phyloP scores from a whole-genome alignment of 2,797 vertebrate species.

The Urocyon cinereoargenteus region DNA sequence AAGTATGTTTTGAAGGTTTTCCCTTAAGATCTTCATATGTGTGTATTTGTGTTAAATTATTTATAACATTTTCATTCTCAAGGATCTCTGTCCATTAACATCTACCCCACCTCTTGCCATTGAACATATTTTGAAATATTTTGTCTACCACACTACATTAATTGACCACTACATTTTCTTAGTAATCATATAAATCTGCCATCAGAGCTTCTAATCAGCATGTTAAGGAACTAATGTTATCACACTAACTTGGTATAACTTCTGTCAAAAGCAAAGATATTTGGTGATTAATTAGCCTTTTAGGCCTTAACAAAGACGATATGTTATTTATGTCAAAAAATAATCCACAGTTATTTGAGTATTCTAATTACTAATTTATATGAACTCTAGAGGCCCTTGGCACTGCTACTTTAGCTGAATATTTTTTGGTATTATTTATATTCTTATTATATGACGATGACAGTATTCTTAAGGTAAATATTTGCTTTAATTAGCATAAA shows the following conservation, averaged over 20 bases:
- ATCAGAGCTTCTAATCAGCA: background rate
- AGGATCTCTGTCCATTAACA: conserved; percentile 8
- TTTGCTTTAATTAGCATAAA: conserved; percentile 44
- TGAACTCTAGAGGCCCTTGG: background rate
- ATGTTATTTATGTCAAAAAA: conserved; percentile 40
- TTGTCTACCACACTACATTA: conserved; percentile 44
- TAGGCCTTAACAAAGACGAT: conserved; percentile 3
- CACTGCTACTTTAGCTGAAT: conserved; percentile 33
- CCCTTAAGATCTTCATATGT: background rate
- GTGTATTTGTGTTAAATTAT: conserved; percentile 9
- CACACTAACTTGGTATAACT: conserved; percentile 29
- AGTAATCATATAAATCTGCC: conserved; percentile 11
- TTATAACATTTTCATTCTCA: background rate
- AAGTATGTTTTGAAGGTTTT: conserved; percentile 51
- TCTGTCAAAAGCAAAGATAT: conserved; percentile 39
- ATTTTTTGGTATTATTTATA: conserved; percentile 50
- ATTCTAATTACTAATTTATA: conserved; percentile 37
- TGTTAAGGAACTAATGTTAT: conserved; percentile 1
- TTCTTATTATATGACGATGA: background rate
- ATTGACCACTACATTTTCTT: background rate
- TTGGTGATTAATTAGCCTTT: conserved; percentile 22
- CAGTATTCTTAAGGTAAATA: background rate
- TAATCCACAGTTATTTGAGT: background rate
- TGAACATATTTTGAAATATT: conserved; percentile 61
- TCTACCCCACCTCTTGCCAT: background rate